Percentiles rank a stretch among this genome's conserved stretches.
Evolutionary conservation across 2,113 vertebrate species (phyloP).

Genomic region (Corythornis cristatus): DNA sequence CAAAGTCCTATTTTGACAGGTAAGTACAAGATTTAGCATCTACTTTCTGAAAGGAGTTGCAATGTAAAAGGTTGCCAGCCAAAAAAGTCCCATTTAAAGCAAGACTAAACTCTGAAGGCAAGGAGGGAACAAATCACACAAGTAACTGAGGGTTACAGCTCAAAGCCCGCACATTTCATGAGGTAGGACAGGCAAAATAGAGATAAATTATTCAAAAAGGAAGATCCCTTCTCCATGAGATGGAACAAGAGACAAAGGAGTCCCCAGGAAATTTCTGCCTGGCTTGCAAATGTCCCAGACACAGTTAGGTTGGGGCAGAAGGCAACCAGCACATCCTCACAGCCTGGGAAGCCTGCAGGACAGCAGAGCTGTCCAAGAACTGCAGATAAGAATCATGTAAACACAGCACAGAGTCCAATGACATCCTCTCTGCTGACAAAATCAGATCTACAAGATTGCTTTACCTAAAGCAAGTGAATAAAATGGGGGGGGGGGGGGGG

Average conservation of each 20-base stretch:
- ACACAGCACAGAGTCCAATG: not conserved
- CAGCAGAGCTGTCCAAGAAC: not conserved
- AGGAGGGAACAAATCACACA: conserved; percentile 13
- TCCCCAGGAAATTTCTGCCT: not conserved
- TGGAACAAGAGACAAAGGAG: not conserved
- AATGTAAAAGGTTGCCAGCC: not conserved
- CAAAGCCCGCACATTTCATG: not conserved
- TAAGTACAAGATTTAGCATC: not conserved
- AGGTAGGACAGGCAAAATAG: not conserved
- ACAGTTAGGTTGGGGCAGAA: not conserved
- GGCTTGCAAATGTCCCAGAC: not conserved
- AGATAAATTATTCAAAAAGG: not conserved
- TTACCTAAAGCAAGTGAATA: not conserved
- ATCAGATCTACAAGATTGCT: not conserved
- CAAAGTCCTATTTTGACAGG: not conserved
- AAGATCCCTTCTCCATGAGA: not conserved
- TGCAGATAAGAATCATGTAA: not conserved
- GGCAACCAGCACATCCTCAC: fast-evolving
- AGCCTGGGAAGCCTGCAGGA: fast-evolving
- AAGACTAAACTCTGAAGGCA: conserved; percentile 19
- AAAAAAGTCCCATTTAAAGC: conserved; percentile 23
- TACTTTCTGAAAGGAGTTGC: not conserved
- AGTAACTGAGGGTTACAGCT: not conserved
- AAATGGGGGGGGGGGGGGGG: not conserved
- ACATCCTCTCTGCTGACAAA: not conserved